Conservation (phyloP, 2,113 vertebrate species). For the Ranitomeya variabilis region DNA sequence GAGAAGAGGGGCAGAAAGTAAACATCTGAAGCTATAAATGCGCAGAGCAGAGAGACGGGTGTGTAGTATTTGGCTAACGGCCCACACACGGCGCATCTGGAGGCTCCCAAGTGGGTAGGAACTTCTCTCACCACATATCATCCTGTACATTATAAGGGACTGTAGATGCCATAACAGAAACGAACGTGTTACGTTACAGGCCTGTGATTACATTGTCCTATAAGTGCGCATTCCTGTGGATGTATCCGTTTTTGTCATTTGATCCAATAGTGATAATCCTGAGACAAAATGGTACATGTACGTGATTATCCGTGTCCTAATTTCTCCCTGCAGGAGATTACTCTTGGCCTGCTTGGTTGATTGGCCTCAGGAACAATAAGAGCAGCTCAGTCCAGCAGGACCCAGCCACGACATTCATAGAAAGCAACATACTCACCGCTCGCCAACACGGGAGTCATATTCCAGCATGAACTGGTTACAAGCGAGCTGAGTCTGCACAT, state of each 20-base stretch:
- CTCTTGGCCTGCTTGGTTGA: slow-evolving; percentile 12
- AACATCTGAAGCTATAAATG: slow-evolving; percentile 70
- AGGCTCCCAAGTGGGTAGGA: slow-evolving; percentile 65
- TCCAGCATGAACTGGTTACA: slow-evolving; percentile 64
- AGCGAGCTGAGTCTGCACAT: slow-evolving; percentile 64
- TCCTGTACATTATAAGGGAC: neutral
- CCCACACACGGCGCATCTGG: slow-evolving; percentile 70
- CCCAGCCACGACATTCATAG: neutral
- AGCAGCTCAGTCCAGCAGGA: slow-evolving; percentile 51
- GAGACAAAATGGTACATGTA: neutral
- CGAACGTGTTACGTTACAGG: neutral
- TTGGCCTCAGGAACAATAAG: slow-evolving; percentile 22
- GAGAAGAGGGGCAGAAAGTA: slow-evolving; percentile 61
- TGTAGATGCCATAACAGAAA: neutral
- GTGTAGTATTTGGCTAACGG: slow-evolving; percentile 64
- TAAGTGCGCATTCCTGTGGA: neutral
- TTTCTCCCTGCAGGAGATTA: slow-evolving; percentile 28
- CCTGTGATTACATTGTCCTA: neutral
- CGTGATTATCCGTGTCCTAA: neutral
- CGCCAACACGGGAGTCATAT: slow-evolving; percentile 66
- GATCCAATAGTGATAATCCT: neutral
- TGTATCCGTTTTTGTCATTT: neutral
- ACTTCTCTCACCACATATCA: neutral
- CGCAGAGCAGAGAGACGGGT: slow-evolving; percentile 65
- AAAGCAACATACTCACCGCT: slow-evolving; percentile 57